Evolutionary conservation across 2,888 invertebrate species (phyloP).

Genomic region (Zaprionus lineosus): DNA sequence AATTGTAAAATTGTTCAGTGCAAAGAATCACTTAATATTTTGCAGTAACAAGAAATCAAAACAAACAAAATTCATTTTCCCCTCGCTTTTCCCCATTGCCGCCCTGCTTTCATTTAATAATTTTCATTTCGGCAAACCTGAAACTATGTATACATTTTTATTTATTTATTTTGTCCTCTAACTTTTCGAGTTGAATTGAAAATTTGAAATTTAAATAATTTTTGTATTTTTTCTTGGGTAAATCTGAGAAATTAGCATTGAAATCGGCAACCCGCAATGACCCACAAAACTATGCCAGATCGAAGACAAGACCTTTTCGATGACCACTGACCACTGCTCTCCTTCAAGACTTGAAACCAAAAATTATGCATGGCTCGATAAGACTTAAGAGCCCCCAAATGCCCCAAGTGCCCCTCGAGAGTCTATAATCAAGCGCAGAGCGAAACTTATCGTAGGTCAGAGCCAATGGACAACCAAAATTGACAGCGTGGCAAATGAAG

Average conservation of each 20-base stretch:
- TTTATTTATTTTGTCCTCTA: constrained; percentile 4
- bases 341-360: constrained; percentile 15
- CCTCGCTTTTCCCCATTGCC: too few species aligned
- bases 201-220: constrained; percentile 53
- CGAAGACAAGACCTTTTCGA: constrained; percentile 30
- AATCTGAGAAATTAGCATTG: constrained; percentile 43
- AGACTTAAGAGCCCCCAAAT: constrained; percentile 22
- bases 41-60: too few species aligned
- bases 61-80: too few species aligned
- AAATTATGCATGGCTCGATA: constrained; percentile 62
- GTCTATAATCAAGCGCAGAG: constrained; percentile 64
- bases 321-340: background rate
- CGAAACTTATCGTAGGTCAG: constrained; percentile 70
- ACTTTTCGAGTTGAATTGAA: constrained; percentile 33
- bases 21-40: too few species aligned
- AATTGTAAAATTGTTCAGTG: too few species aligned
- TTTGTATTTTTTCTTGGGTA: constrained; percentile 7
- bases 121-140: too few species aligned
- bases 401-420: constrained; percentile 12
- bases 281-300: constrained; percentile 40
- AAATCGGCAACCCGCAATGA: constrained; percentile 44
- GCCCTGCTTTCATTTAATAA: too few species aligned
- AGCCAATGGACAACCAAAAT: constrained; percentile 51
- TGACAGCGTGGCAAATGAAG: constrained; percentile 44
- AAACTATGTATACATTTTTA: constrained; percentile 24